Percentiles rank a stretch among this genome's conserved stretches.
Evolutionary conservation across 2,888 invertebrate species (phyloP).

Genomic region (Pharmacophagus antenor): DNA sequence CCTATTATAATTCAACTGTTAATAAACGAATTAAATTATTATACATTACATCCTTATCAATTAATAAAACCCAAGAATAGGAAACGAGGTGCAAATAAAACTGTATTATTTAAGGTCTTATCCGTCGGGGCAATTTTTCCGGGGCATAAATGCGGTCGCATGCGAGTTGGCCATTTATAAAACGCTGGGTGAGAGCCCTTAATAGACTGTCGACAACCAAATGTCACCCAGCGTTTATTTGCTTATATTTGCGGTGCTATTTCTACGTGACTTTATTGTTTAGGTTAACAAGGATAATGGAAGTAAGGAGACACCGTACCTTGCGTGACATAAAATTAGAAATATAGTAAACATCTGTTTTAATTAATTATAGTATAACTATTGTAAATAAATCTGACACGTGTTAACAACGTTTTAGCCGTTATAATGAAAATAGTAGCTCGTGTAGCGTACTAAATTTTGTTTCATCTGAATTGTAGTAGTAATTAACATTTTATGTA

Average conservation of each 20-base stretch:
- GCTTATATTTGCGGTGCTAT: conserved; percentile 56
- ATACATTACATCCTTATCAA: neutral
- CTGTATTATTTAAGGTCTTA: conserved; percentile 63
- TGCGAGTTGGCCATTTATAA: conserved; percentile 71
- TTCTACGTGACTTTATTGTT: conserved; percentile 57
- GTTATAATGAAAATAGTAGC: too few species aligned
- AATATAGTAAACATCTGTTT: neutral
- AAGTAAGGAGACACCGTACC: neutral
- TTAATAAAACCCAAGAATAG: conserved; percentile 15
- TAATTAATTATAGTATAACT: neutral
- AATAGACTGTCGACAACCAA: conserved; percentile 78
- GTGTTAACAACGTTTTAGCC: too few species aligned
- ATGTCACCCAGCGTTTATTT: conserved; percentile 75
- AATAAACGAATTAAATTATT: neutral
- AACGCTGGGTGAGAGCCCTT: conserved; percentile 68
- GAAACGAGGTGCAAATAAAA: conserved; percentile 44
- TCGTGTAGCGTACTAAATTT: too few species aligned
- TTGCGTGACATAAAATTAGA: neutral
- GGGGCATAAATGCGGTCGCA: conserved; percentile 62
- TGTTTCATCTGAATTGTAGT: too few species aligned
- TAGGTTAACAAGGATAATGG: conserved; percentile 38
- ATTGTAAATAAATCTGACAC: too few species aligned
- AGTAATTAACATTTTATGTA: too few species aligned
- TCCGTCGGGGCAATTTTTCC: conserved; percentile 55
- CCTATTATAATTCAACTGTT: too few species aligned